Evolutionary conservation across 2,797 vertebrate species (phyloP), one percentile per base, ranked within the genome.

Genomic region (Mionectes olivaceus): DNA sequence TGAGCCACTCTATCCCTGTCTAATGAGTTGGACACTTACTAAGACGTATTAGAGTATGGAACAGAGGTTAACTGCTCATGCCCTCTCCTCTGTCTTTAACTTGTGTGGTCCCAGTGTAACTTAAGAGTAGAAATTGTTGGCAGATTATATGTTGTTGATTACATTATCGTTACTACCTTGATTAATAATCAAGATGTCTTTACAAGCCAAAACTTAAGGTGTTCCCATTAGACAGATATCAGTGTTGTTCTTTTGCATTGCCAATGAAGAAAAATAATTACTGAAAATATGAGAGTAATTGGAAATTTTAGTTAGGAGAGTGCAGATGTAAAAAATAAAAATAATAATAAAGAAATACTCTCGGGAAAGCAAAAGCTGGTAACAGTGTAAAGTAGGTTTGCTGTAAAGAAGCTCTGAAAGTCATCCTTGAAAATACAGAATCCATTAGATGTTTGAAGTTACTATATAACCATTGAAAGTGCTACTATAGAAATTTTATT

Each of bases 21-120:
- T 91, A 95, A 93, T 90, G 88, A 95, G 83, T 75, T 89, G 61
- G 64, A 93, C 83, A 84, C 57, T 95, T 96, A 90, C 87, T 74
- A 95, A 95, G 93, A 95, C 87, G 30, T 90, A 93, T 95, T 94
- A 81, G 88, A 67, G 75, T 77, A 19, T 53, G 43, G 87, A 94
- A 63, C 67, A 77, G 68, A 87, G 89, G 73, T 93, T 96, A 96
- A 95, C 90, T 78, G 76, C 41, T 92, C 59, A 82, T 74, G 73
- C 44, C 57, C 83, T 86, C 60, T 90, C 63, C 60, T 94, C 89
- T 79, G 59, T 87, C 60, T 92, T 78, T 94, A 56, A 81, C 83
- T 89, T 94, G 87, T 95, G 86, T 94, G 95, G 92, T 93, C 87
- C 27, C 35, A 68, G 19, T 2, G 0, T 90, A 93, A 93, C 60